Conservation (phyloP, 2,797 vertebrate species). For the Squalus acanthias region DNA sequence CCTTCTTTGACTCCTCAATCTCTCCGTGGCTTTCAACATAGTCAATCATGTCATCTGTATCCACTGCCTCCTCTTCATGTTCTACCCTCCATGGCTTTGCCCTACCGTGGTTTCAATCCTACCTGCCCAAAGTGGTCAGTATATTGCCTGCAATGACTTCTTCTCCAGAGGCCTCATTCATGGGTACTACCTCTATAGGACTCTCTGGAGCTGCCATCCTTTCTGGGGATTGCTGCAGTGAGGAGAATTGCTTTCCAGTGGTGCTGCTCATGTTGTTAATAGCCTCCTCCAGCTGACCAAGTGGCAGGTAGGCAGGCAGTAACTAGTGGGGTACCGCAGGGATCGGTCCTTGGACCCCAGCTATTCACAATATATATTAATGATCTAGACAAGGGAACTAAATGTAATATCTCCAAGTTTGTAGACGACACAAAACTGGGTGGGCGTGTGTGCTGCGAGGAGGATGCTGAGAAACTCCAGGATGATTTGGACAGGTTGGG, state of each 20-base stretch:
- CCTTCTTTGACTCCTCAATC: not conserved
- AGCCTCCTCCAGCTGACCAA: not conserved
- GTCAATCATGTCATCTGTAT: not conserved
- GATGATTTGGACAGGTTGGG: too few species aligned
- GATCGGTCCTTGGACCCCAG: too few species aligned
- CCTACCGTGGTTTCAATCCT: not conserved
- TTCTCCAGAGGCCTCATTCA: not conserved
- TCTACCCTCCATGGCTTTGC: not conserved
- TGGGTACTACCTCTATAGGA: not conserved
- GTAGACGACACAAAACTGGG: too few species aligned
- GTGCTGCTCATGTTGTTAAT: not conserved
- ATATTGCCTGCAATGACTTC: not conserved
- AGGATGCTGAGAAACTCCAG: too few species aligned
- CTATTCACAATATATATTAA: too few species aligned
- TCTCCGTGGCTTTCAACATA: not conserved
- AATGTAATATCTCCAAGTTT: too few species aligned
- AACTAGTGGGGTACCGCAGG: too few species aligned
- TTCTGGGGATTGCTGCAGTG: not conserved
- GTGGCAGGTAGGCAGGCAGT: too few species aligned
- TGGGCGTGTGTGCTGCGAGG: too few species aligned
- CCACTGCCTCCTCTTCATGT: not conserved
- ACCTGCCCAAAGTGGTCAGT: not conserved
- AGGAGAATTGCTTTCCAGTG: not conserved
- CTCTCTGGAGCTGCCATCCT: not conserved
- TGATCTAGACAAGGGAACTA: too few species aligned